Evolutionary conservation across 2,888 invertebrate genomes (phyloP), one percentile per base, ranked within the genome.

Genomic region (Ectemnius cavifrons): DNA sequence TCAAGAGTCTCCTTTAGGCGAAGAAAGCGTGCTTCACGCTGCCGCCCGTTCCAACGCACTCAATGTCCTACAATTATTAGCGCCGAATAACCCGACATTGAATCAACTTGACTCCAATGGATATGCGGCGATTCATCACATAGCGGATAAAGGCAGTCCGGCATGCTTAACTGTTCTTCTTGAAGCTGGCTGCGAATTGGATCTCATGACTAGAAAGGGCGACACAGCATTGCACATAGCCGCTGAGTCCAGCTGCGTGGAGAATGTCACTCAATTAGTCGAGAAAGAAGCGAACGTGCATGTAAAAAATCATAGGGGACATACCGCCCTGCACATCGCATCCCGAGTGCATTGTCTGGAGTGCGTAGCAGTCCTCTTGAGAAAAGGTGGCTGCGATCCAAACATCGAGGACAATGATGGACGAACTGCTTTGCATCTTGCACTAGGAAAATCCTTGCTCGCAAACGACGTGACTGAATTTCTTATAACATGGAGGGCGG

Each of bases 281-380:
- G 92, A 94, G 8, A 94, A 95, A 84, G 95, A 95, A 0, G 97
- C 97, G 0, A 95, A 96, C 85, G 94, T 95, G 0, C 94, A 95
- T 80, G 91, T 94, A 56, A 94, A 94, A 84, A 96, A 96, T 87
- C 94, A 95, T 86, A 93, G 97, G 66, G 96, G 96, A 11, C 97
- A 97, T 87, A 96, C 97, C 0, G 95, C 97, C 0, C 91, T 98
- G 28, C 98, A 98, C 90, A 91, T 97, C 80, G 97, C 97, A 0
- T 94, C 96, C 1, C 93, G 96, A 46, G 94, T 96, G 0, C 95
- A 97, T 67, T 95, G 96, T 61, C 92, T 95, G 67, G 97, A 97
- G 87, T 96, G 96, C 85, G 96, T 97, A 0, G 96, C 97, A 84
- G 92, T 95, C 1, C 91, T 97, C 58, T 89, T 97, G 27, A 92